Evolutionary conservation across 2,888 invertebrate species (phyloP).

Genomic region (Iphiclides podalirius): DNA sequence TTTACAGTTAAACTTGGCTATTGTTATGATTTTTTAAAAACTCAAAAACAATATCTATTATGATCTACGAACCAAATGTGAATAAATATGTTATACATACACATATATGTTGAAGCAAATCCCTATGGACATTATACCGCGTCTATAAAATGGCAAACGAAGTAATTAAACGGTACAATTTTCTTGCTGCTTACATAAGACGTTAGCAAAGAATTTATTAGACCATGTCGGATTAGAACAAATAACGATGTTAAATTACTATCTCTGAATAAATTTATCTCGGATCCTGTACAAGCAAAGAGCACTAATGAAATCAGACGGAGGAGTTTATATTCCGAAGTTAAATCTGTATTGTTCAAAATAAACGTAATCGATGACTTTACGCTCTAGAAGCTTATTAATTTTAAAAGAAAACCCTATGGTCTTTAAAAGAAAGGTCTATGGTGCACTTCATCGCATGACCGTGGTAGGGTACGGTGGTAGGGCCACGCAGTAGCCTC

Average conservation of each 20-base stretch:
- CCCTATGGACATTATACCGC: background rate
- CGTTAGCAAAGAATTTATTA: conserved; percentile 35
- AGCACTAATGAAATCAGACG: conserved; percentile 12
- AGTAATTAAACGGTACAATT: background rate
- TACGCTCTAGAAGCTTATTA: conserved; percentile 13
- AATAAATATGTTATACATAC: too few species aligned
- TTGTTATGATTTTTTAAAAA: too few species aligned
- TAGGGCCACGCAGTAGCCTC: too few species aligned
- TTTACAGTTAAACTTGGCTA: too few species aligned
- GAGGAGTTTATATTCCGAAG: conserved; percentile 5
- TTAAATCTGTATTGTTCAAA: background rate
- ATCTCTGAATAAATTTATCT: conserved; percentile 13
- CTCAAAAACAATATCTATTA: too few species aligned
- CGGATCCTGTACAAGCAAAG: background rate
- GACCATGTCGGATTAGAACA: conserved; percentile 42
- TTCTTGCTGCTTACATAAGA: background rate
- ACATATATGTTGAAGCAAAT: background rate
- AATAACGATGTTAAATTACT: conserved; percentile 32
- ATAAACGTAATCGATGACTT: conserved; percentile 19
- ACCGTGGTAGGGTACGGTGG: too few species aligned
- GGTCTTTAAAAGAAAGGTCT: too few species aligned
- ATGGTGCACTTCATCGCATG: too few species aligned
- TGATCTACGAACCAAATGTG: too few species aligned
- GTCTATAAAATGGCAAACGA: background rate
- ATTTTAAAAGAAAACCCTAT: conserved; percentile 7